Evolutionary conservation across 2,888 invertebrate species (phyloP).

Genomic region (Cacoxenus indagator): DNA sequence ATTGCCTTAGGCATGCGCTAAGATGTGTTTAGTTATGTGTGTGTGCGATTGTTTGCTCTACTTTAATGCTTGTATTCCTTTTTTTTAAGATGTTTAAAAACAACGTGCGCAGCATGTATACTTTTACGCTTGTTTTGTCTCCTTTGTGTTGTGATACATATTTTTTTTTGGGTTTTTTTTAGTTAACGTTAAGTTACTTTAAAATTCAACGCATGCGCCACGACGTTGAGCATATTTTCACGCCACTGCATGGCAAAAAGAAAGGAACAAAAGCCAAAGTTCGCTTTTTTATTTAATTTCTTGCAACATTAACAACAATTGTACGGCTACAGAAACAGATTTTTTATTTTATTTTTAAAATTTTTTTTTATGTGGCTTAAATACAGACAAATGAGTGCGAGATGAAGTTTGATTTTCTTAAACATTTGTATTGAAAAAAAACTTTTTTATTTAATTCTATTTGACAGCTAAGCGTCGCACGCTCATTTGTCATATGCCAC

Average conservation of each 20-base stretch:
- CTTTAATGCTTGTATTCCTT: not conserved
- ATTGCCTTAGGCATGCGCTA: too few species aligned
- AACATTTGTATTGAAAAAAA: not conserved
- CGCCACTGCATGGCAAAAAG: conserved; percentile 3
- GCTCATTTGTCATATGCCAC: conserved; percentile 13
- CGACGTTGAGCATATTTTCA: conserved; percentile 15
- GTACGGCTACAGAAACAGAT: not conserved
- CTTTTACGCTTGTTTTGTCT: not conserved
- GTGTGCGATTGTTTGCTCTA: not conserved
- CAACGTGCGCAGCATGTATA: not conserved
- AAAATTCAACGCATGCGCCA: conserved; percentile 12
- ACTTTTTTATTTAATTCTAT: not conserved
- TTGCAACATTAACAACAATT: not conserved
- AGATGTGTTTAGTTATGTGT: too few species aligned
- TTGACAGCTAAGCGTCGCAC: not conserved
- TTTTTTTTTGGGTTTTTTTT: not conserved
- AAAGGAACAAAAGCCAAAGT: not conserved
- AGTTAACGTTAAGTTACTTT: not conserved
- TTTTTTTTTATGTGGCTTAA: not conserved
- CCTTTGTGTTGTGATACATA: not conserved
- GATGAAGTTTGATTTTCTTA: too few species aligned
- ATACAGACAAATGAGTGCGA: conserved; percentile 20
- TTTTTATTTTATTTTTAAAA: not conserved
- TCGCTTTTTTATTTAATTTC: not conserved
- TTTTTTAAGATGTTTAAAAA: not conserved